phyloP scores from a whole-genome alignment of 2,113 vertebrate species.

The Pachypanchax playfairii region DNA sequence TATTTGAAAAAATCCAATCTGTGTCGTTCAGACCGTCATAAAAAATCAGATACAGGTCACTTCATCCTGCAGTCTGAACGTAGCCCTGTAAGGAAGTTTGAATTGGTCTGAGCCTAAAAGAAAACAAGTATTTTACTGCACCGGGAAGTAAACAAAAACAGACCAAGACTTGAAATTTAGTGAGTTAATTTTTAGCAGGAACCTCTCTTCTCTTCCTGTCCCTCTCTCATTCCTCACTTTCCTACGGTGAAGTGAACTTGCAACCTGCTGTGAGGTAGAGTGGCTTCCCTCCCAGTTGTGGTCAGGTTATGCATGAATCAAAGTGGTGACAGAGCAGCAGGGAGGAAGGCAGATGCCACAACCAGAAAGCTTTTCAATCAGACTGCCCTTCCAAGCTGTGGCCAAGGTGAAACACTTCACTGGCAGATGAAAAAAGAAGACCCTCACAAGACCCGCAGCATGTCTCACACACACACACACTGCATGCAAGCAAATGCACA shows the following conservation, averaged over 20 bases:
- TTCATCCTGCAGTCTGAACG: too few relatives aligned
- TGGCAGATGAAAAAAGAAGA: conserved; percentile 42
- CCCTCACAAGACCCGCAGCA: conserved; percentile 48
- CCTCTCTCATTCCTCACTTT: conserved; percentile 4
- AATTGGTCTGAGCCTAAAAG: conserved; percentile 32
- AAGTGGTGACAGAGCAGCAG: conserved; percentile 81
- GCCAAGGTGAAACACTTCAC: conserved; percentile 82
- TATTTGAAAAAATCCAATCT: too few relatives aligned
- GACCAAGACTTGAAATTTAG: conserved; percentile 28
- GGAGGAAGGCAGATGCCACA: conserved; percentile 82
- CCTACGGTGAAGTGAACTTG: conserved; percentile 58
- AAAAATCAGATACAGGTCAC: too few relatives aligned
- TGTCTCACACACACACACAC: conserved; percentile 9
- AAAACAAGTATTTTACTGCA: too few relatives aligned
- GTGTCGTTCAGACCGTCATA: too few relatives aligned
- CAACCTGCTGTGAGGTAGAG: conserved; percentile 66
- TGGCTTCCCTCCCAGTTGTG: conserved; percentile 69
- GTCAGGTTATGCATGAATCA: conserved; percentile 81
- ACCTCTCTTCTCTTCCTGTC: conserved; percentile 14
- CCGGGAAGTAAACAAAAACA: conserved; percentile 32
- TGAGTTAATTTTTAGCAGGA: conserved; percentile 48
- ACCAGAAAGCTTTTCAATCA: conserved; percentile 86
- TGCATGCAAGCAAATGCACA: conserved; percentile 20
- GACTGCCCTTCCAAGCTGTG: conserved; percentile 78
- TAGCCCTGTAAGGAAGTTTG: conserved; percentile 54